A percentile compares a stretch with the other conserved stretches of the same genome.
These are phyloP conservation scores for Aegotheles bennettii DNA, from an alignment of 2,113 vertebrate species.

Conservation along the genomic window DNA sequence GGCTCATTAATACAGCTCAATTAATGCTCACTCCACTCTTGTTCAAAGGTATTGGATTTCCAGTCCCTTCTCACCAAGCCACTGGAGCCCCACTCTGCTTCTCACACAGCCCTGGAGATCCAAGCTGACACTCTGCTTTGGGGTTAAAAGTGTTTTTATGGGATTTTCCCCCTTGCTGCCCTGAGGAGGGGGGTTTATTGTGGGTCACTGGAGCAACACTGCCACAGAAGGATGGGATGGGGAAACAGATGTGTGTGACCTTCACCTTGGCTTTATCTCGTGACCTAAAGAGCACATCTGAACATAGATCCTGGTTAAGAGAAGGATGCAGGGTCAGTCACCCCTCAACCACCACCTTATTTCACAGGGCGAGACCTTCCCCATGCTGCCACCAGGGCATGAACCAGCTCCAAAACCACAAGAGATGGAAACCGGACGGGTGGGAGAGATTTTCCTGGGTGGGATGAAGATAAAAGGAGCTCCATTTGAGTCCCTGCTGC, in stretches of 20 bases:
- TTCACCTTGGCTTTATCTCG: neutral
- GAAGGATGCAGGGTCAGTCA: accelerated
- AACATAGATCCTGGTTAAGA: neutral
- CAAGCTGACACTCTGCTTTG: neutral
- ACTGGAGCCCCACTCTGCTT: accelerated
- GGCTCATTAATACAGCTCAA: neutral
- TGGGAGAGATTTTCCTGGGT: neutral
- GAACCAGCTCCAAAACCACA: neutral
- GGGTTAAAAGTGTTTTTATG: neutral
- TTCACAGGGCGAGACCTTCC: neutral
- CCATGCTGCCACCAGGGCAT: neutral
- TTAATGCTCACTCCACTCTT: neutral
- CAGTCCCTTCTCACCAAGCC: neutral
- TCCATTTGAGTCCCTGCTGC: neutral
- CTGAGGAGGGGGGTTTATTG: neutral
- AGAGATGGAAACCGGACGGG: neutral
- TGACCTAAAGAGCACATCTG: neutral
- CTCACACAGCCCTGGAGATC: neutral
- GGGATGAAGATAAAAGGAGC: neutral
- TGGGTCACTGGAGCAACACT: neutral
- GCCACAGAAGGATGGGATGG: neutral
- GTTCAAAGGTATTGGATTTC: neutral
- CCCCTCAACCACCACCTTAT: neutral
- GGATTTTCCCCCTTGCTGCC: neutral
- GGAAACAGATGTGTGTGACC: neutral